These are phyloP conservation scores for Bilobella aurantiaca DNA, from an alignment of 1,140 invertebrate species.

Conservation along the genomic window DNA sequence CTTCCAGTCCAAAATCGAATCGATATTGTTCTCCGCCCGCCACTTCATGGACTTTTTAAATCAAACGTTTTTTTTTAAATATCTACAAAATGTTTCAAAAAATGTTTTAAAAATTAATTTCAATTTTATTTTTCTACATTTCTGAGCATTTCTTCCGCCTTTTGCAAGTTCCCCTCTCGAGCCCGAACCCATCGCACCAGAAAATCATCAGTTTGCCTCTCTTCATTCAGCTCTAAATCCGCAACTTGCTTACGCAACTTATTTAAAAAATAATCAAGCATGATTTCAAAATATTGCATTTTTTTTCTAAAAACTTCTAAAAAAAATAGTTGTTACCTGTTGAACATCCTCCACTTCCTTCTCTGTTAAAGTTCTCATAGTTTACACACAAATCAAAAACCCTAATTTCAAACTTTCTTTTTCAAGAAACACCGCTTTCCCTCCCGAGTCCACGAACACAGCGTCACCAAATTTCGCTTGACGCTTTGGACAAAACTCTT, in stretches of 20 bases:
- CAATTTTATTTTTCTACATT: neutral
- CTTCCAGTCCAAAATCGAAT: neutral
- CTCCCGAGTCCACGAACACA: neutral
- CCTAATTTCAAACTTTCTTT: no score
- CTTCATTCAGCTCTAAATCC: neutral
- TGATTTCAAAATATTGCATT: neutral
- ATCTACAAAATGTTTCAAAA: no score
- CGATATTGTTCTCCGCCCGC: constrained; percentile 1
- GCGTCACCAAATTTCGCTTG: neutral
- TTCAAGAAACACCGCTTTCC: no score
- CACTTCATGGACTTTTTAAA: neutral
- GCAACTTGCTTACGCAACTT: neutral
- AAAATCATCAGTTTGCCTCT: neutral
- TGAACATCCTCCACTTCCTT: neutral
- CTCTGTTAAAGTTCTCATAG: neutral
- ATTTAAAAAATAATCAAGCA: neutral
- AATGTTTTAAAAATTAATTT: no score
- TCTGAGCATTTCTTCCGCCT: constrained; percentile 1
- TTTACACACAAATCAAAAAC: no score
- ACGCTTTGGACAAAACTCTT: no score
- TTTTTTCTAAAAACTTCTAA: no score
- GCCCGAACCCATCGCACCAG: neutral
- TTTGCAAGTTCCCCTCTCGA: neutral
- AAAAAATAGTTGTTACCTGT: no score
- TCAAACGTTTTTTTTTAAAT: neutral